A percentile compares a stretch with the other conserved stretches of the same genome.
These are phyloP conservation scores for Bombus difficillimus DNA, from an alignment of 1,140 invertebrate genomes.

Conservation along the genomic window DNA sequence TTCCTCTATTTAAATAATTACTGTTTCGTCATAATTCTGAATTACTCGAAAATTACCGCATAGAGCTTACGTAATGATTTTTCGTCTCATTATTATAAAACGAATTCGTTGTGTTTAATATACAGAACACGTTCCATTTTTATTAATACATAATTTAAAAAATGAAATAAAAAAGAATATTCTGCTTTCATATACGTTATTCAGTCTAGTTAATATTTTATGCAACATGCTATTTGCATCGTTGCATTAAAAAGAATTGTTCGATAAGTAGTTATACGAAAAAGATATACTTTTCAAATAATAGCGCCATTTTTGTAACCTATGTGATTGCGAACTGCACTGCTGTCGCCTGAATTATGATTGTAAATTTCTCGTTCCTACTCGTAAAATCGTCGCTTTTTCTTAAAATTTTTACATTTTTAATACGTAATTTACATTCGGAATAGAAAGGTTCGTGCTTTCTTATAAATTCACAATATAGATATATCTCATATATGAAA, in stretches of 20 bases:
- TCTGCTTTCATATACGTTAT: neutral
- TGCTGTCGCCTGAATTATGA: neutral
- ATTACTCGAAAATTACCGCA: neutral
- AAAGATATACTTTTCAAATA: neutral
- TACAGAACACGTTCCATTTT: neutral
- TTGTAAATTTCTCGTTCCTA: neutral
- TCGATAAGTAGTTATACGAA: no score
- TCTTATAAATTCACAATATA: neutral
- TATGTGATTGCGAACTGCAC: neutral
- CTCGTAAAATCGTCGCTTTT: neutral
- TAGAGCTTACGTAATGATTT: neutral
- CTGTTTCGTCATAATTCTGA: neutral
- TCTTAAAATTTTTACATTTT: neutral
- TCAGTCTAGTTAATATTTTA: neutral
- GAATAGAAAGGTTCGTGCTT: no score
- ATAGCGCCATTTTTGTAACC: neutral
- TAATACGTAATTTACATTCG: neutral
- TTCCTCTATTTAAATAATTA: slow-evolving; percentile 23
- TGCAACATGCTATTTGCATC: neutral
- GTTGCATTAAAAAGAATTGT: neutral
- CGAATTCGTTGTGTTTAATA: neutral
- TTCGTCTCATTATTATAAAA: neutral
- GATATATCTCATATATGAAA: neutral
- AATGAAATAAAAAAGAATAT: neutral
- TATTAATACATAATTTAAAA: neutral